phyloP scores from a whole-genome alignment of 2,113 vertebrate species.

The Terrapene triunguis region DNA sequence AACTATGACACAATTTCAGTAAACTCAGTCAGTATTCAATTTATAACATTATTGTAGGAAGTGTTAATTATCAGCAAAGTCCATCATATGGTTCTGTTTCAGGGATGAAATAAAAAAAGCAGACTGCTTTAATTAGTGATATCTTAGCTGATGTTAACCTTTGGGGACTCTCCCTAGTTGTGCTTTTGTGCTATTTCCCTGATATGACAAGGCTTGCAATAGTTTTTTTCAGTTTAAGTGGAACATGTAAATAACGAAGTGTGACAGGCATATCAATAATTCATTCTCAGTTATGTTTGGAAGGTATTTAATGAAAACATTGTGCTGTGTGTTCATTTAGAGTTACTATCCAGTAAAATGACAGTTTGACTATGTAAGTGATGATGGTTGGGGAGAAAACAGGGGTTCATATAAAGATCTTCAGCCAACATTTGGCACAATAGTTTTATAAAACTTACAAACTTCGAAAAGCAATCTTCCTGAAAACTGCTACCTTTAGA shows the following conservation, averaged over 20 bases:
- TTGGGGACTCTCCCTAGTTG: neutral
- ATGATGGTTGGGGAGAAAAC: constrained; percentile 40
- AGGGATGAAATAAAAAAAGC: neutral
- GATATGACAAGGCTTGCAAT: neutral
- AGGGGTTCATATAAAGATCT: constrained; percentile 29
- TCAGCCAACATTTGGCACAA: constrained; percentile 33
- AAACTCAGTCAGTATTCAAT: neutral
- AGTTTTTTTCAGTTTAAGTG: neutral
- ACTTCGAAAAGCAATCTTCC: constrained; percentile 24
- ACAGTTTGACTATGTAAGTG: constrained; percentile 36
- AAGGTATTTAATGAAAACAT: constrained; percentile 39
- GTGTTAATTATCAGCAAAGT: neutral
- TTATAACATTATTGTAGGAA: neutral
- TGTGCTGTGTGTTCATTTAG: constrained; percentile 31
- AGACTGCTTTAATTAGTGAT: neutral
- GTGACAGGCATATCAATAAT: constrained; percentile 35
- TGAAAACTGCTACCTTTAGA: constrained; percentile 20
- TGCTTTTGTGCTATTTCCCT: neutral
- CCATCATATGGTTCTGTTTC: neutral
- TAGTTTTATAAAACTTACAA: neutral
- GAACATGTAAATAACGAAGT: constrained; percentile 16
- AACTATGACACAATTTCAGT: neutral
- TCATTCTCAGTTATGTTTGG: constrained; percentile 29
- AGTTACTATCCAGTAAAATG: neutral
- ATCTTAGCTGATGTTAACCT: neutral